Percentiles rank a stretch among this genome's conserved stretches.
phyloP scores from a whole-genome alignment of 2,113 vertebrate genomes.

The Ailuropoda melanoleuca region DNA sequence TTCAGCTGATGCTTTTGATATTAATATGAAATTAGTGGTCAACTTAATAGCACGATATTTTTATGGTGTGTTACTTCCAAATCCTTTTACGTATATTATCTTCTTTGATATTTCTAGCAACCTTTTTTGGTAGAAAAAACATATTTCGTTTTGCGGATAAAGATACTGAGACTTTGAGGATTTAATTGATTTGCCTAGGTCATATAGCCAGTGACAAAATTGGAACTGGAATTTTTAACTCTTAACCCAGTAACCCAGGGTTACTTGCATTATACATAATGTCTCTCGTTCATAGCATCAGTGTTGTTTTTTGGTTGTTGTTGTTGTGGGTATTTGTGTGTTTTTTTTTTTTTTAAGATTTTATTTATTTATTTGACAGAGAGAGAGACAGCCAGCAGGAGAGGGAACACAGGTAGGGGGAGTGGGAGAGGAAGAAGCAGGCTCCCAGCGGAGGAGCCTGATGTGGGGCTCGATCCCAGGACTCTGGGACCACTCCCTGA shows the following conservation, averaged over 20 bases:
- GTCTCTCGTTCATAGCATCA: background rate
- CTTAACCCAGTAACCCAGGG: background rate
- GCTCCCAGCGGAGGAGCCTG: no score
- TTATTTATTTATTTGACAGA: no score
- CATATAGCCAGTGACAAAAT: background rate
- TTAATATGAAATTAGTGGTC: slow-evolving; percentile 7
- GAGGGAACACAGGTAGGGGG: no score
- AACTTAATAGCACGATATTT: background rate
- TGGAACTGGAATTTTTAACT: background rate
- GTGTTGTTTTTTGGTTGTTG: background rate
- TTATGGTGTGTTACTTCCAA: background rate
- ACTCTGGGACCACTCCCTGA: no score
- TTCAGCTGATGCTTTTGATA: slow-evolving; percentile 15
- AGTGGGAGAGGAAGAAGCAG: no score
- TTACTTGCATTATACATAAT: background rate
- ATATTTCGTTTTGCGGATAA: slow-evolving; percentile 34
- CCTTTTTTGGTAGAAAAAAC: background rate
- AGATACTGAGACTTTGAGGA: slow-evolving; percentile 1
- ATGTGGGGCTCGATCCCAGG: no score
- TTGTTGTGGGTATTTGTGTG: no score
- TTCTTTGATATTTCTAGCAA: background rate
- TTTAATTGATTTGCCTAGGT: background rate
- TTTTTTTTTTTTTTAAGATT: no score
- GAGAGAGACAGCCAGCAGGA: no score
- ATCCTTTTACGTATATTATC: background rate